phyloP scores from a whole-genome alignment of 2,888 invertebrate species.

The Oxyteleia sp. region DNA sequence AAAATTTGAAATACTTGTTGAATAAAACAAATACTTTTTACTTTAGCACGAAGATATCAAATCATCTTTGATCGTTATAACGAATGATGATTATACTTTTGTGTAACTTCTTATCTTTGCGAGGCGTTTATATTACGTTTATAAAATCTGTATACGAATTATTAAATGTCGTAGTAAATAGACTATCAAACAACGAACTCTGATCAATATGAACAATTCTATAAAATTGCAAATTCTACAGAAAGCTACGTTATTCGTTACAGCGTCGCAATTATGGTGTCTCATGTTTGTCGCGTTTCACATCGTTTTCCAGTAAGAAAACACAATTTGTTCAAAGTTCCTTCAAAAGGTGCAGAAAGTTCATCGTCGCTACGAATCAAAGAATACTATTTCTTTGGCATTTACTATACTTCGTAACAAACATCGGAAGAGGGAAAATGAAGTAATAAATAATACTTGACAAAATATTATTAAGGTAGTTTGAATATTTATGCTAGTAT shows the following conservation, averaged over 20 bases:
- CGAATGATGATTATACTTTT: constrained; percentile 19
- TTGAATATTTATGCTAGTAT: too few species aligned
- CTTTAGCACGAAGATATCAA: background rate
- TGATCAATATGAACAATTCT: constrained; percentile 45
- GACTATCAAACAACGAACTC: constrained; percentile 62
- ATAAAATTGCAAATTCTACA: constrained; percentile 61
- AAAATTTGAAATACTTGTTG: too few species aligned
- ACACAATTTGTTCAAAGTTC: too few species aligned
- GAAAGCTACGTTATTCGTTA: constrained; percentile 37
- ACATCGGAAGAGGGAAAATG: too few species aligned
- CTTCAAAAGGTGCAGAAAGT: too few species aligned
- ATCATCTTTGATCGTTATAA: constrained; percentile 4
- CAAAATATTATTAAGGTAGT: too few species aligned
- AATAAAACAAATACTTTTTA: too few species aligned
- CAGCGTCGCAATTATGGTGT: background rate
- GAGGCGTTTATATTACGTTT: constrained; percentile 48
- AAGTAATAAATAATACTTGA: too few species aligned
- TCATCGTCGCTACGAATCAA: background rate
- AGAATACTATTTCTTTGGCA: constrained; percentile 36
- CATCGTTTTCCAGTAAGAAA: background rate
- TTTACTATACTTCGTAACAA: constrained; percentile 6
- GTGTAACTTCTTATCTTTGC: constrained; percentile 27
- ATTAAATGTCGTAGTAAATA: constrained; percentile 45
- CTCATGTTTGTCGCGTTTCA: background rate
- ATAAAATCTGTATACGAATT: constrained; percentile 55